Evolutionary conservation across 1,140 invertebrate genomes (phyloP).

Genomic region (Drosophila ananassae): DNA sequence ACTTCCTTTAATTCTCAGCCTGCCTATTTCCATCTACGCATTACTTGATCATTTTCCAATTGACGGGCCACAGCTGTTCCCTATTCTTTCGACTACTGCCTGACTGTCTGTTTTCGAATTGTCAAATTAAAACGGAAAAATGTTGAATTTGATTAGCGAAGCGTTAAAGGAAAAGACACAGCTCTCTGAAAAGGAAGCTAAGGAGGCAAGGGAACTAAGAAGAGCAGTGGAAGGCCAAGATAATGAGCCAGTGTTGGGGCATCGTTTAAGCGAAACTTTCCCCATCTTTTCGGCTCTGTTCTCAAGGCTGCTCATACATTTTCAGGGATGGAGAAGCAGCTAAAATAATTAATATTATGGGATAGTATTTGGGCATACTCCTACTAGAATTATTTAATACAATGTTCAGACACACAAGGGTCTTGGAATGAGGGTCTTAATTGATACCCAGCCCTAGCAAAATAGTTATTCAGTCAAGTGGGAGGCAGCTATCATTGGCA

Average conservation of each 20-base stretch:
- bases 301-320: constrained; percentile 13
- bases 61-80: constrained; percentile 75
- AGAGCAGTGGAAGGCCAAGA: constrained; percentile 50
- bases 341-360: background rate
- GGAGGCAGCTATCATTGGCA: constrained; percentile 70
- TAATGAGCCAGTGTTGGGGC: constrained; percentile 69
- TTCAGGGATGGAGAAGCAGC: constrained; percentile 1
- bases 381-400: background rate
- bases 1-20: constrained; percentile 1
- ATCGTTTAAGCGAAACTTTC: constrained; percentile 68
- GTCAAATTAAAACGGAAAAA: constrained; percentile 82
- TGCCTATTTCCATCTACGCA: constrained; percentile 62
- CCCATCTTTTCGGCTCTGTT: constrained; percentile 12
- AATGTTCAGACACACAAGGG: too few species aligned
- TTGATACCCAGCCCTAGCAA: constrained; percentile 44
- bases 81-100: constrained; percentile 2
- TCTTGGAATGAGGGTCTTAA: too few species aligned
- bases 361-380: background rate
- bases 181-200: background rate
- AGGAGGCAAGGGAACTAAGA: constrained; percentile 12
- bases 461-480: constrained; percentile 56
- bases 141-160: constrained; percentile 81
- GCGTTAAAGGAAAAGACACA: constrained; percentile 74
- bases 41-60: constrained; percentile 79
- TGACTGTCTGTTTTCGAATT: constrained; percentile 69